Percentiles rank a stretch among this genome's conserved stretches.
Evolutionary conservation across 2,113 vertebrate species (phyloP).

Genomic region (Etia nguti): DNA sequence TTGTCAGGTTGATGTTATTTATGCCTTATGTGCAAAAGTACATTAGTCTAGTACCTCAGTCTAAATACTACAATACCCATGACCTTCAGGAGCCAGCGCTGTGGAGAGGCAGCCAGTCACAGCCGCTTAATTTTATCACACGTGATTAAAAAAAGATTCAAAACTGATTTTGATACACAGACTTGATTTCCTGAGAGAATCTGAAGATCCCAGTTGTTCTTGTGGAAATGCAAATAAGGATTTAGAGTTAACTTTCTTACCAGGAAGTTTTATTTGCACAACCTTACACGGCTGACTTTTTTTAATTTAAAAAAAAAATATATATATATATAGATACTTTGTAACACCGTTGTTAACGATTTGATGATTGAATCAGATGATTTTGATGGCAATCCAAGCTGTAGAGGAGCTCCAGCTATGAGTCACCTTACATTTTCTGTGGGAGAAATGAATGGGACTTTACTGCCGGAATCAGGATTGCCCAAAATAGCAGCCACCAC

Average conservation of each 20-base stretch:
- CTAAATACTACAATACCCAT: background rate
- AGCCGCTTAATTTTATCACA: background rate
- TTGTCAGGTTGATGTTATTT: background rate
- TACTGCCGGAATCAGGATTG: background rate
- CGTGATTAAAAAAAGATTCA: background rate
- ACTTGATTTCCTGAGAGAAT: background rate
- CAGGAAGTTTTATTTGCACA: background rate
- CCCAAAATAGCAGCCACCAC: background rate
- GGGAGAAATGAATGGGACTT: background rate
- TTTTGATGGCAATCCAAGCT: background rate
- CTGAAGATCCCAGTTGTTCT: background rate
- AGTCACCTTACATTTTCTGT: background rate
- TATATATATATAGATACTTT: background rate
- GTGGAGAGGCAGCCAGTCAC: background rate
- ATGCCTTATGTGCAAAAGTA: background rate
- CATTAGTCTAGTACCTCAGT: background rate
- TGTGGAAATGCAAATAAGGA: background rate
- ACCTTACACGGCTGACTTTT: background rate
- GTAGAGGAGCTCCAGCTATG: background rate
- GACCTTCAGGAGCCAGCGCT: background rate
- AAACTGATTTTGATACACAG: background rate
- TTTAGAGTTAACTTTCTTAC: background rate
- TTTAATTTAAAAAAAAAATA: background rate
- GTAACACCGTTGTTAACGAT: background rate
- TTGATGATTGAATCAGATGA: background rate